Evolutionary conservation across 2,113 vertebrate species (phyloP).

Genomic region (Paramormyrops kingsleyae): DNA sequence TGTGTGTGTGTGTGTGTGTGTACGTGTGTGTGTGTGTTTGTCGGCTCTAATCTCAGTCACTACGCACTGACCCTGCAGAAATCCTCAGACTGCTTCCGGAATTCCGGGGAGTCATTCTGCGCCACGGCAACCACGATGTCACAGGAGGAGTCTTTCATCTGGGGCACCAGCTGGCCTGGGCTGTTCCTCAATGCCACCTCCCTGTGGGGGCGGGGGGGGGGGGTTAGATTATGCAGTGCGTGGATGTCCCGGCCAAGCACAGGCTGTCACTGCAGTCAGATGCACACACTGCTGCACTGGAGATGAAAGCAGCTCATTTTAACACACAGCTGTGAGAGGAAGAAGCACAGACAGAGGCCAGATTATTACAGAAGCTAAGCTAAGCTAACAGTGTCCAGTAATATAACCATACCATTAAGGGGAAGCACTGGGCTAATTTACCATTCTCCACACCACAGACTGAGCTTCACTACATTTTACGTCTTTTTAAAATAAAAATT

Average conservation of each 20-base stretch:
- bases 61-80: constrained; percentile 66
- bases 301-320: background rate
- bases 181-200: constrained; percentile 80
- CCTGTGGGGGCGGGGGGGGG: constrained; percentile 51
- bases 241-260: background rate
- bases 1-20: background rate
- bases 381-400: background rate
- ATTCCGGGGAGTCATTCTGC: constrained; percentile 80
- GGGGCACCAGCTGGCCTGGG: constrained; percentile 59
- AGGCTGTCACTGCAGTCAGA: background rate
- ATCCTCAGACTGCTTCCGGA: constrained; percentile 72
- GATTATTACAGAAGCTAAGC: background rate
- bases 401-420: background rate
- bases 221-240: background rate
- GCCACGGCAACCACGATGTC: constrained; percentile 69
- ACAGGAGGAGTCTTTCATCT: constrained; percentile 42
- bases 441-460: background rate
- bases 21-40: background rate
- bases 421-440: background rate
- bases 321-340: background rate
- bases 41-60: background rate
- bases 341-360: background rate
- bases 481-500: background rate
- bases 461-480: background rate
- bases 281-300: background rate